Conservation (phyloP, 2,888 invertebrate genomes). For the Steinernema scapterisci region DNA sequence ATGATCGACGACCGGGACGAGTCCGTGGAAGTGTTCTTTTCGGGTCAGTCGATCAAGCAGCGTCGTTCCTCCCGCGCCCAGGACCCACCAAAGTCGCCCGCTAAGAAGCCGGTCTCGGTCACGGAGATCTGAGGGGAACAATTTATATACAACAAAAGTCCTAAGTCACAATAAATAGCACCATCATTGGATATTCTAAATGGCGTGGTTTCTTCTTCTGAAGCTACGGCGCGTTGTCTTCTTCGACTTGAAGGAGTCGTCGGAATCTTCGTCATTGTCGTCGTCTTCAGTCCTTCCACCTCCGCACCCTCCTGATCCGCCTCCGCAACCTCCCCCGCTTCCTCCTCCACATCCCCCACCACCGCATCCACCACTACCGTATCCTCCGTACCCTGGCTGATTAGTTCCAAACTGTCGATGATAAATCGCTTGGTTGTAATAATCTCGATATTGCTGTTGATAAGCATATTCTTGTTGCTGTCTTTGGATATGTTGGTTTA, state of each 20-base stretch:
- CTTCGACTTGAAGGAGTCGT: background rate
- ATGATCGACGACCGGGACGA: constrained; percentile 8
- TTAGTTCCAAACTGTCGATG: constrained; percentile 7
- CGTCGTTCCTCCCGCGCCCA: background rate
- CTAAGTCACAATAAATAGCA: constrained; percentile 1
- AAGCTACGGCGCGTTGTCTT: background rate
- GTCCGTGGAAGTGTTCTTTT: constrained; percentile 18
- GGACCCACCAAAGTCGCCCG: background rate
- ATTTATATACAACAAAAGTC: background rate
- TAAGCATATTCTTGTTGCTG: constrained; percentile 27
- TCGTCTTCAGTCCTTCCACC: background rate
- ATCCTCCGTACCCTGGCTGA: background rate
- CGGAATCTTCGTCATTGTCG: background rate
- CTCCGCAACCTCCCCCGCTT: background rate
- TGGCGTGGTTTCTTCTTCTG: constrained; percentile 1
- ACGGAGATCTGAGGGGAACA: background rate
- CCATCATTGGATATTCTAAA: background rate
- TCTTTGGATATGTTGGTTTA: background rate
- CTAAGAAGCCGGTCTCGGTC: background rate
- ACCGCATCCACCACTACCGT: background rate
- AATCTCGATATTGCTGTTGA: constrained; percentile 14
- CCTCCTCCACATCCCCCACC: background rate
- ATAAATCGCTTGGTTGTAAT: background rate
- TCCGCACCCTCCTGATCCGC: constrained; percentile 1
- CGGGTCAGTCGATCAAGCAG: constrained; percentile 23